Percentiles rank a stretch among this genome's conserved stretches.
Conservation (phyloP, 92 coral and sea anemone genomes). For the Scolanthus callimorphus region DNA sequence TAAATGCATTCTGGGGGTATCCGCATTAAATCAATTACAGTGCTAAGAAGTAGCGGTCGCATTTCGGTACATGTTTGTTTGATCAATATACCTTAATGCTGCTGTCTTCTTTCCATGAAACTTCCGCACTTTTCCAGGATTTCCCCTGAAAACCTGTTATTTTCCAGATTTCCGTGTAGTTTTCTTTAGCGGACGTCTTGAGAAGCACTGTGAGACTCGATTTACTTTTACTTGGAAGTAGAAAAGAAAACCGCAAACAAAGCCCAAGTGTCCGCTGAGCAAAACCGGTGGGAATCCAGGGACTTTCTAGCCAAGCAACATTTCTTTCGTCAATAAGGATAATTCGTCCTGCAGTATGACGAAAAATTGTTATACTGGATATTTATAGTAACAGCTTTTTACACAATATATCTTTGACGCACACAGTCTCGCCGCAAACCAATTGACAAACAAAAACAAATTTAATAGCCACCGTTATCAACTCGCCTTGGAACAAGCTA, state of each 20-base stretch:
- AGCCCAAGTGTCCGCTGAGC: slow-evolving; percentile 35
- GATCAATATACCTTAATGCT: slow-evolving; percentile 40
- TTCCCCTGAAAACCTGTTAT: slow-evolving; percentile 59
- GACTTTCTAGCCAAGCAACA: slow-evolving; percentile 43
- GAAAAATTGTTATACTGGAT: too few relatives aligned
- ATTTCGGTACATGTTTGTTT: too few relatives aligned
- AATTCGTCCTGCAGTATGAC: background rate
- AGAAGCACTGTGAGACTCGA: slow-evolving; percentile 38
- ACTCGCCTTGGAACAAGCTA: background rate
- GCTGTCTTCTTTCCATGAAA: slow-evolving; percentile 26
- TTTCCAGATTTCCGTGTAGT: slow-evolving; percentile 42
- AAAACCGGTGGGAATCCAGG: slow-evolving; percentile 19
- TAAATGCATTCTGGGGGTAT: too few relatives aligned
- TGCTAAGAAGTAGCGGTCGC: too few relatives aligned
- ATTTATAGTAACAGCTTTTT: too few relatives aligned
- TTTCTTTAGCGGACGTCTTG: slow-evolving; percentile 12
- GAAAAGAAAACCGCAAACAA: slow-evolving; percentile 49
- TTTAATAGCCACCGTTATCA: too few relatives aligned
- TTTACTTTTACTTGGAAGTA: slow-evolving; percentile 40
- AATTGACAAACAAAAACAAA: too few relatives aligned
- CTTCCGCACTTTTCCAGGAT: slow-evolving; percentile 53
- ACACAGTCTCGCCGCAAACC: too few relatives aligned
- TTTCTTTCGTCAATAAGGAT: background rate
- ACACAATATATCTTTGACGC: too few relatives aligned
- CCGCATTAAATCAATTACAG: too few relatives aligned